These are phyloP conservation scores for Ovibos moschatus DNA, from an alignment of 2,113 vertebrate genomes.

Conservation along the genomic window DNA sequence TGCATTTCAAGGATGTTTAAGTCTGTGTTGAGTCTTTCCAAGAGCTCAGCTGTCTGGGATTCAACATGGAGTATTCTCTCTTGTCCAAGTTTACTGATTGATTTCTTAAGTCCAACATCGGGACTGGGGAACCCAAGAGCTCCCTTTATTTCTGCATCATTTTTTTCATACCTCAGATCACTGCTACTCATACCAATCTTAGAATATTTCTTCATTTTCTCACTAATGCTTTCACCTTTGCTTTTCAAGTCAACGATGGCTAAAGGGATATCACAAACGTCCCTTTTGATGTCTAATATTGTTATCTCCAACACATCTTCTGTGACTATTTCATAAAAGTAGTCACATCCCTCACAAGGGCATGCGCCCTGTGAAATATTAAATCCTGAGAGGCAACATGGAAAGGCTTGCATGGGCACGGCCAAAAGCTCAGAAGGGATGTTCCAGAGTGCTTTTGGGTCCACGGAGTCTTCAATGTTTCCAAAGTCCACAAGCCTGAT, in stretches of 20 bases:
- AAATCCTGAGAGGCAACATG: constrained; percentile 90
- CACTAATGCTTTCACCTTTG: constrained; percentile 83
- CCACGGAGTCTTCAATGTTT: constrained; percentile 80
- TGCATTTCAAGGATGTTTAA: not conserved
- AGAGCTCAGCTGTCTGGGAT: not conserved
- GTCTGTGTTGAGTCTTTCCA: not conserved
- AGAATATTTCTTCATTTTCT: constrained; percentile 85
- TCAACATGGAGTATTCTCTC: not conserved
- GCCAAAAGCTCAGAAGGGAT: constrained; percentile 81
- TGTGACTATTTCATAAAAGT: constrained; percentile 80
- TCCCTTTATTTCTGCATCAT: not conserved
- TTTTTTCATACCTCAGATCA: not conserved
- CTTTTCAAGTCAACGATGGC: constrained; percentile 82
- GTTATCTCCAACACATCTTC: constrained; percentile 85
- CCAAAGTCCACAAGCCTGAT: constrained; percentile 92
- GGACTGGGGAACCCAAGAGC: not conserved
- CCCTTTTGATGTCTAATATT: constrained; percentile 74
- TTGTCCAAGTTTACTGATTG: not conserved
- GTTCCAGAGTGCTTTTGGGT: constrained; percentile 75
- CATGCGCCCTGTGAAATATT: constrained; percentile 81
- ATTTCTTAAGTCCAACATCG: not conserved
- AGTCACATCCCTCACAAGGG: constrained; percentile 80
- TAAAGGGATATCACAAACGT: constrained; percentile 67
- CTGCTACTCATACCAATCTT: constrained; percentile 26
- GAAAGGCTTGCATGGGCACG: constrained; percentile 87